Evolutionary conservation across 2,113 vertebrate species (phyloP).

Genomic region (Apodemus sylvaticus): DNA sequence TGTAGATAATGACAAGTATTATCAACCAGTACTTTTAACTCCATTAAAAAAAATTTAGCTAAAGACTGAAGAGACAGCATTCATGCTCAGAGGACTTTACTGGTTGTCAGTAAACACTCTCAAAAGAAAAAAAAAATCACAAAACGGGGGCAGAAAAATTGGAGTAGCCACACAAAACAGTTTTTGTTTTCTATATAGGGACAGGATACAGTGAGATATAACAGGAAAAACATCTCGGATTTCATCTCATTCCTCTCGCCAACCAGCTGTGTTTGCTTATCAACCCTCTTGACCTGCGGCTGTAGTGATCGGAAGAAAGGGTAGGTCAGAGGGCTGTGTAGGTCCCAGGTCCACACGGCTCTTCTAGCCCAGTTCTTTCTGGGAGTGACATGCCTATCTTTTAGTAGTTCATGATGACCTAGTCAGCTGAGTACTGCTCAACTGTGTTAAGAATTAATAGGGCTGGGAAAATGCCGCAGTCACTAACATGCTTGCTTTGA

Average conservation of each 20-base stretch:
- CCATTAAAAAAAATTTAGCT: neutral
- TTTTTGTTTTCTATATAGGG: neutral
- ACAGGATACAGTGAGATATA: neutral
- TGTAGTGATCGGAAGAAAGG: neutral
- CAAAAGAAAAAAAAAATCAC: neutral
- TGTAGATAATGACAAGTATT: neutral
- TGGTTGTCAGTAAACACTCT: neutral
- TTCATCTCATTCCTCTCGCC: neutral
- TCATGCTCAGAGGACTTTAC: neutral
- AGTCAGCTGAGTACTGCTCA: neutral
- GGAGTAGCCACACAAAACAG: conserved; percentile 18
- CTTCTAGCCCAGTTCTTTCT: neutral
- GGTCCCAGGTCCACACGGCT: neutral
- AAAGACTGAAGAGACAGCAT: neutral
- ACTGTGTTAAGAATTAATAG: neutral
- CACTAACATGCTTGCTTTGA: neutral
- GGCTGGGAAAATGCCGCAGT: neutral
- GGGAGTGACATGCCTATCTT: neutral
- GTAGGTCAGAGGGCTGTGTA: neutral
- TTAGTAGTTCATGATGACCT: neutral
- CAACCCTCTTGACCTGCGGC: neutral
- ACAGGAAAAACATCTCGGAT: neutral
- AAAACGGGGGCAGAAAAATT: neutral
- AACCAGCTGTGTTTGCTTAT: neutral
- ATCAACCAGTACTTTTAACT: neutral